Conservation (phyloP, 2,797 vertebrate genomes). For the Mormyrops boulengeri region DNA sequence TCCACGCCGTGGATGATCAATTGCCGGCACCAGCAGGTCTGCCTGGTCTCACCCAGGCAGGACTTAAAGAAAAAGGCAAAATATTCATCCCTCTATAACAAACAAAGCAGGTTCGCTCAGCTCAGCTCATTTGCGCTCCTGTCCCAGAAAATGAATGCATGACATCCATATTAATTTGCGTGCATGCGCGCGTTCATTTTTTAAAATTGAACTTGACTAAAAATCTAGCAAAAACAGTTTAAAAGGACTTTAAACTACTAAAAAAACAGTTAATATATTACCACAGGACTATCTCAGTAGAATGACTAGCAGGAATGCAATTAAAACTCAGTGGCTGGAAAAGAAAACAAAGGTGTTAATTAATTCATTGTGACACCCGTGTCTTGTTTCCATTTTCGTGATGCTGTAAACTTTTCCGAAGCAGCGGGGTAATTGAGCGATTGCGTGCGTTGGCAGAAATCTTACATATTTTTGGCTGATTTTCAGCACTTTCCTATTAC, state of each 20-base stretch:
- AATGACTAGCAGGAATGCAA: constrained; percentile 1
- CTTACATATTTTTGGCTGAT: background rate
- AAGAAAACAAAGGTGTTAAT: constrained; percentile 39
- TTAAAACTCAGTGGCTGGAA: constrained; percentile 17
- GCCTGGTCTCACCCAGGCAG: background rate
- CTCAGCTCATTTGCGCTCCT: background rate
- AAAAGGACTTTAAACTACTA: background rate
- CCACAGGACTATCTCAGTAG: background rate
- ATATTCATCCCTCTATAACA: background rate
- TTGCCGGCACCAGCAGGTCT: background rate
- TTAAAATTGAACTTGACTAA: background rate
- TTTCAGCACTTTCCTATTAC: constrained; percentile 15
- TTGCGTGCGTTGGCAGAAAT: background rate
- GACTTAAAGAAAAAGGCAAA: background rate
- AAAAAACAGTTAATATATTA: background rate
- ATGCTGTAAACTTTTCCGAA: background rate
- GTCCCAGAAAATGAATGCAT: background rate
- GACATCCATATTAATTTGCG: background rate
- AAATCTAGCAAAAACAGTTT: background rate
- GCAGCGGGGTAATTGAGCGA: constrained; percentile 1
- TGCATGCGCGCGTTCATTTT: background rate
- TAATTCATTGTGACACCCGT: constrained; percentile 23
- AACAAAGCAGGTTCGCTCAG: background rate
- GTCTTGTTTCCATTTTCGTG: background rate
- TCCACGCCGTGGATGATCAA: background rate